Conservation (phyloP, 2,797 vertebrate genomes). For the Fistularia commersonii region DNA sequence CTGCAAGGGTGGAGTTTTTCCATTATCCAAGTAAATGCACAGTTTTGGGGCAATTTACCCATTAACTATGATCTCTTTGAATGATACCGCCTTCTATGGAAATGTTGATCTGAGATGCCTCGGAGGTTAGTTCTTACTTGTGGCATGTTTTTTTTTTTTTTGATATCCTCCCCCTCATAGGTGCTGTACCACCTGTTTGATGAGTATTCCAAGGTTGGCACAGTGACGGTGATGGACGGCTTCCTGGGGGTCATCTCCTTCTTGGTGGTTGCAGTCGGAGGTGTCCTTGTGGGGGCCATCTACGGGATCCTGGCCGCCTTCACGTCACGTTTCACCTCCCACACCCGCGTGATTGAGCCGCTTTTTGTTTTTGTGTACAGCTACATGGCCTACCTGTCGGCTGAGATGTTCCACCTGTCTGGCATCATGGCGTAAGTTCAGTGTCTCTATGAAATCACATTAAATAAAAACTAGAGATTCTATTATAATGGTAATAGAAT, state of each 20-base stretch:
- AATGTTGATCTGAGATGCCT: too few relatives aligned
- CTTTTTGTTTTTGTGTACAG: conserved; percentile 98
- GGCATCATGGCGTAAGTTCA: conserved; percentile 98
- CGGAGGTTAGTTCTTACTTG: too few relatives aligned
- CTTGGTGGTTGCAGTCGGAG: conserved; percentile 89
- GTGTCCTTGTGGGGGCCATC: conserved; percentile 87
- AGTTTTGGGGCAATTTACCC: too few relatives aligned
- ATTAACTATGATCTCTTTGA: too few relatives aligned
- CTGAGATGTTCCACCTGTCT: conserved; percentile 95
- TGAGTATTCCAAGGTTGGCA: conserved; percentile 77
- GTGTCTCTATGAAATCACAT: too few relatives aligned
- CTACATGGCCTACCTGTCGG: conserved; percentile 97
- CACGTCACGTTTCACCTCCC: conserved; percentile 95
- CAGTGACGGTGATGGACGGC: conserved; percentile 77
- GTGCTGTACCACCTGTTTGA: conserved; percentile 97
- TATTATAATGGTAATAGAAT: too few relatives aligned
- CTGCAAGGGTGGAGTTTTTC: too few relatives aligned
- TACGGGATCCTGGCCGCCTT: conserved; percentile 92
- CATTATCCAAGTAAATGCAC: too few relatives aligned
- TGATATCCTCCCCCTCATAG: conserved; percentile 53
- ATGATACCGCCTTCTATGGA: too few relatives aligned
- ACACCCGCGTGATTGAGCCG: conserved; percentile 95
- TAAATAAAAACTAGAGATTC: too few relatives aligned
- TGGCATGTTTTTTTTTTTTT: too few relatives aligned
- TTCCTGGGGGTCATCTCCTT: conserved; percentile 90